Percentiles rank a stretch among this genome's conserved stretches.
phyloP scores from a whole-genome alignment of 2,888 invertebrate species.

The Timema cristinae region DNA sequence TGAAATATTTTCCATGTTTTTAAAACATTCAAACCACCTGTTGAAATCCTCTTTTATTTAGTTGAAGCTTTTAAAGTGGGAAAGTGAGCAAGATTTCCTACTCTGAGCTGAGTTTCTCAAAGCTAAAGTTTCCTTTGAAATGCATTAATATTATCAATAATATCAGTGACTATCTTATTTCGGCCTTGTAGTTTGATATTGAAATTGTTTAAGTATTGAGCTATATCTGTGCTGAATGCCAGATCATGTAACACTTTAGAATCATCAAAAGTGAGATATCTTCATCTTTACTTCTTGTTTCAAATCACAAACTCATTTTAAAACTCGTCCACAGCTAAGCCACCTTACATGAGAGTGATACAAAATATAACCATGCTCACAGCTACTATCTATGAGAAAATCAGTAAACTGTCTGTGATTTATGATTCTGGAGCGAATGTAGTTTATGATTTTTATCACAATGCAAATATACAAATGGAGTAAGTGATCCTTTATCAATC shows the following conservation, averaged over 20 bases:
- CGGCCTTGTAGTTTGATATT: slow-evolving; percentile 7
- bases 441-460: neutral
- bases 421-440: neutral
- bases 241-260: slow-evolving; percentile 2
- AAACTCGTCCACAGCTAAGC: neutral
- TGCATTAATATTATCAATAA: neutral
- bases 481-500: too few species aligned
- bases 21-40: slow-evolving; percentile 10
- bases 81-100: neutral
- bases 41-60: neutral
- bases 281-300: slow-evolving; percentile 11
- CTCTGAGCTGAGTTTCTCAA: neutral
- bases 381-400: neutral
- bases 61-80: neutral
- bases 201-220: slow-evolving; percentile 8
- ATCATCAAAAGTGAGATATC: slow-evolving; percentile 14
- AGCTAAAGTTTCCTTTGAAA: too few species aligned
- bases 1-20: neutral
- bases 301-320: slow-evolving; percentile 7
- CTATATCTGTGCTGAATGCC: slow-evolving; percentile 8
- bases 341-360: slow-evolving; percentile 1
- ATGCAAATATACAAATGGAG: too few species aligned
- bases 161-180: slow-evolving; percentile 1
- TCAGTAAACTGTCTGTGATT: slow-evolving; percentile 3
- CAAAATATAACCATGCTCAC: neutral